Conservation (phyloP, 1,140 invertebrate species). For the Drosophila tristis region DNA sequence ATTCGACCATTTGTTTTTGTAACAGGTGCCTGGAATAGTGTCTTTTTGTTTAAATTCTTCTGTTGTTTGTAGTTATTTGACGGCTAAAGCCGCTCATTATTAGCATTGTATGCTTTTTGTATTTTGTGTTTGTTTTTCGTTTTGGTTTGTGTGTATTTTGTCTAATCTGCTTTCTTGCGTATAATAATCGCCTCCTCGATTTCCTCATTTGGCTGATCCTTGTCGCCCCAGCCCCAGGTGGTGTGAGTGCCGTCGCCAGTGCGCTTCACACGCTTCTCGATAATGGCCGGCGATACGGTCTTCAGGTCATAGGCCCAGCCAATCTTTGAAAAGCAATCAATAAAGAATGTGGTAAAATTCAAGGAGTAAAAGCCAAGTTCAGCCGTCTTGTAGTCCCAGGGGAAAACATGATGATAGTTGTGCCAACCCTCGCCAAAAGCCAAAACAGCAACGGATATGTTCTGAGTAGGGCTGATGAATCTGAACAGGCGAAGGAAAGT, state of each 20-base stretch:
- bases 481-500: slow-evolving; percentile 76
- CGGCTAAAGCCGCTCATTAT: too few relatives aligned
- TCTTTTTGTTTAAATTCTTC: too few relatives aligned
- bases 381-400: slow-evolving; percentile 95
- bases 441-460: slow-evolving; percentile 88
- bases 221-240: slow-evolving; percentile 93
- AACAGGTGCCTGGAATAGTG: too few relatives aligned
- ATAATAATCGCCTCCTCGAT: slow-evolving; percentile 87
- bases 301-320: slow-evolving; percentile 96
- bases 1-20: too few relatives aligned
- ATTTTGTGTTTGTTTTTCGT: too few relatives aligned
- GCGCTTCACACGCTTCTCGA: slow-evolving; percentile 88
- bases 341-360: slow-evolving; percentile 94
- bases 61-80: too few relatives aligned
- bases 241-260: slow-evolving; percentile 92
- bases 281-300: slow-evolving; percentile 89
- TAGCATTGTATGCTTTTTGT: too few relatives aligned
- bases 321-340: slow-evolving; percentile 93
- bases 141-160: background rate
- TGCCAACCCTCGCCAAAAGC: slow-evolving; percentile 96
- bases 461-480: slow-evolving; percentile 91
- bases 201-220: slow-evolving; percentile 89
- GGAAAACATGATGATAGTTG: slow-evolving; percentile 98
- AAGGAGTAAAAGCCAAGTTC: slow-evolving; percentile 91
- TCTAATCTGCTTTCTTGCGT: slow-evolving; percentile 86